Evolutionary conservation across 2,797 vertebrate genomes (phyloP).

Genomic region (Girardinus metallicus): DNA sequence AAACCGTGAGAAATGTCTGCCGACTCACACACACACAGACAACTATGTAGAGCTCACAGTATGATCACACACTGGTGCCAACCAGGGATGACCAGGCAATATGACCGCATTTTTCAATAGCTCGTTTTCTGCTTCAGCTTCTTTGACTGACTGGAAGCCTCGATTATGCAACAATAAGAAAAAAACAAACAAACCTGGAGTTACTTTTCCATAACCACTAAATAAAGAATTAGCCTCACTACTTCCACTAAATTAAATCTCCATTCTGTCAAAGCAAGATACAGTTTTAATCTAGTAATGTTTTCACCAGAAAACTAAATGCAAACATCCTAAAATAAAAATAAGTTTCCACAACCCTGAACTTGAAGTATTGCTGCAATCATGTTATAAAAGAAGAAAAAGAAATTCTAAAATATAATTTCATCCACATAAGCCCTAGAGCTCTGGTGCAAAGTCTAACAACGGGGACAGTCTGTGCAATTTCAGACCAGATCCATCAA

Average conservation of each 20-base stretch:
- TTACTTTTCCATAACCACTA: background rate
- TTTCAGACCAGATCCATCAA: slow-evolving; percentile 44
- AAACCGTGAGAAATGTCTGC: slow-evolving; percentile 68
- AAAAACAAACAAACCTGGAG: background rate
- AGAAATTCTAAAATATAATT: background rate
- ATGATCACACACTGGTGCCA: slow-evolving; percentile 24
- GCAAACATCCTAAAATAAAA: background rate
- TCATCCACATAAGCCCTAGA: slow-evolving; percentile 5
- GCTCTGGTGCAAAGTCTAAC: slow-evolving; percentile 22
- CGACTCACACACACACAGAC: slow-evolving; percentile 22
- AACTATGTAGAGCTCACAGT: slow-evolving; percentile 1
- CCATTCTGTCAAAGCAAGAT: background rate
- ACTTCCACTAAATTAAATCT: background rate
- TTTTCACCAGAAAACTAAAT: background rate
- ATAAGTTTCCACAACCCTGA: background rate
- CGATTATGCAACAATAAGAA: slow-evolving; percentile 1
- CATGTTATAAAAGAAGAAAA: slow-evolving; percentile 3
- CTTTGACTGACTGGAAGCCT: background rate
- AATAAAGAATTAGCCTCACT: slow-evolving; percentile 3
- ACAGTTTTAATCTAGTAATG: background rate
- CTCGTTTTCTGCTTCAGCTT: background rate
- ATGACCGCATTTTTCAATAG: background rate
- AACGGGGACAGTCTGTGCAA: slow-evolving; percentile 20
- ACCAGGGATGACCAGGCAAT: slow-evolving; percentile 30
- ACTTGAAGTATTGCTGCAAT: background rate